Percentiles rank a stretch among this genome's conserved stretches.
These are phyloP conservation scores for Squalus acanthias DNA, from an alignment of 2,797 vertebrate genomes.

Conservation along the genomic window DNA sequence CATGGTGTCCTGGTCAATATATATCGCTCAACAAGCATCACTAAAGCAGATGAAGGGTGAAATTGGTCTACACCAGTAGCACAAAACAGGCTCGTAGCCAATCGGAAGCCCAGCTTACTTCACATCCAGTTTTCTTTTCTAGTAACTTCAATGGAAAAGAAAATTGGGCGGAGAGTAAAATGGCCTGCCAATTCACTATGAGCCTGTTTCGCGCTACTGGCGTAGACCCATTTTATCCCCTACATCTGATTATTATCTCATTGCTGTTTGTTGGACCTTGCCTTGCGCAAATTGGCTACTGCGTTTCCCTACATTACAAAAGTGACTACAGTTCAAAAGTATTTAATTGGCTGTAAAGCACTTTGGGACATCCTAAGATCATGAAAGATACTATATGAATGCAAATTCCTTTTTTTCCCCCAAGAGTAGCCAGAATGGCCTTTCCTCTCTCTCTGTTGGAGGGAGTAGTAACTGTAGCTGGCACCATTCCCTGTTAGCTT, in stretches of 20 bases:
- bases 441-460: not conserved
- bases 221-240: not conserved
- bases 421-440: not conserved
- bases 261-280: not conserved
- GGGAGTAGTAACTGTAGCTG: no score
- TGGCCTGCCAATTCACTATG: not conserved
- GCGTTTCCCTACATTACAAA: not conserved
- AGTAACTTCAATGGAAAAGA: not conserved
- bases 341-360: no score
- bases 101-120: no score
- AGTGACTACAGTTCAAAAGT: not conserved
- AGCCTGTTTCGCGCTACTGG: no score
- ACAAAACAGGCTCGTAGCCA: not conserved
- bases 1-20: not conserved
- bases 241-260: not conserved
- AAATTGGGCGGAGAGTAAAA: no score
- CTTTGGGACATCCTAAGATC: no score
- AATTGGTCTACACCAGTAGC: not conserved
- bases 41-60: not conserved
- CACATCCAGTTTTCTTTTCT: not conserved
- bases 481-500: no score
- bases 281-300: not conserved
- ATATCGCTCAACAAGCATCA: not conserved
- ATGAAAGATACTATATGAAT: no score
- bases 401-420: no score